Percentiles rank a stretch among this genome's conserved stretches.
Conservation (phyloP, 2,888 invertebrate species). For the Clusia tigrina region DNA sequence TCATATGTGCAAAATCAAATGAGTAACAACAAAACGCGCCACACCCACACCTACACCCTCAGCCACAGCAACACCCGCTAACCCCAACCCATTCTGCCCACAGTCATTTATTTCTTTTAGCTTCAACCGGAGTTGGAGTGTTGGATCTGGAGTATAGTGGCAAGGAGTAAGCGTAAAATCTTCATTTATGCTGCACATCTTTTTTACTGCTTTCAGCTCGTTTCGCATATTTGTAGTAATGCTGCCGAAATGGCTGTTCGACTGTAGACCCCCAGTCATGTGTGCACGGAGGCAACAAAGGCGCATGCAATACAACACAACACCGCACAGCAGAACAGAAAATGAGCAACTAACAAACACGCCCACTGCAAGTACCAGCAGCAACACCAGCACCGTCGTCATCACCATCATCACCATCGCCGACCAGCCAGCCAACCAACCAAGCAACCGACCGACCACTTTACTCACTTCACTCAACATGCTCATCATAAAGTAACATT, state of each 20-base stretch:
- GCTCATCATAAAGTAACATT: not conserved
- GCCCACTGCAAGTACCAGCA: not conserved
- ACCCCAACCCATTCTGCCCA: too few species aligned
- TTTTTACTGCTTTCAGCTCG: not conserved
- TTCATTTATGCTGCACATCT: not conserved
- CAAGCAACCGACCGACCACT: too few species aligned
- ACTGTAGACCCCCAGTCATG: too few species aligned
- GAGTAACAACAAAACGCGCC: too few species aligned
- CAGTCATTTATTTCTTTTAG: constrained; percentile 1
- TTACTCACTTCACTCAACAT: not conserved
- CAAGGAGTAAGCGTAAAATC: not conserved
- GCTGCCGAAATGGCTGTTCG: not conserved
- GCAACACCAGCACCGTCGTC: not conserved
- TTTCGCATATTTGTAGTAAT: not conserved
- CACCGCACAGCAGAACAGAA: not conserved
- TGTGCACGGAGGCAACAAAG: not conserved
- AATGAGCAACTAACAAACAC: constrained; percentile 1
- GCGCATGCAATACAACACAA: not conserved
- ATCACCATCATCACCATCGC: too few species aligned
- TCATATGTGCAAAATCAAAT: constrained; percentile 2
- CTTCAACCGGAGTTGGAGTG: not conserved
- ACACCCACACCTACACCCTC: too few species aligned
- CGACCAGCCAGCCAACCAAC: too few species aligned
- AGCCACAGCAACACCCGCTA: too few species aligned
- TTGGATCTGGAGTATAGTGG: too few species aligned